phyloP scores from a whole-genome alignment of 2,888 invertebrate species.

The Dusona sp. region DNA sequence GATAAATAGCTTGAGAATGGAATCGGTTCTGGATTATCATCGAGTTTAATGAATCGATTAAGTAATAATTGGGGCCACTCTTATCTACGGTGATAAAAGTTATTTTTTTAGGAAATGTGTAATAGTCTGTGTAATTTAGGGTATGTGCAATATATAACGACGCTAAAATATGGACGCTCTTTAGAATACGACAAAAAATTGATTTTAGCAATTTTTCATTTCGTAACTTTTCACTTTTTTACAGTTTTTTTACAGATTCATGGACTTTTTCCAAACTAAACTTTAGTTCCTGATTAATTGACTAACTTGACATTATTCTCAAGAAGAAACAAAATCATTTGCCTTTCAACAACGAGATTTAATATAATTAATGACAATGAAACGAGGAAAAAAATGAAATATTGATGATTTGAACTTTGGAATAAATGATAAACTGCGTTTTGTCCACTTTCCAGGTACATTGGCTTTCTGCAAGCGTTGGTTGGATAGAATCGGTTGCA shows the following conservation, averaged over 20 bases:
- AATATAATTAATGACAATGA: too few species aligned
- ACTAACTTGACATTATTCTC: background rate
- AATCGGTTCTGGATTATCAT: background rate
- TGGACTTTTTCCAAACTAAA: too few species aligned
- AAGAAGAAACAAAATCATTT: background rate
- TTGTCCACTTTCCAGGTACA: slow-evolving; percentile 86
- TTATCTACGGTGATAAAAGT: background rate
- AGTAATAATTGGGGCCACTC: background rate
- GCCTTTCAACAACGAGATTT: background rate
- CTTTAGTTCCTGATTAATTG: background rate
- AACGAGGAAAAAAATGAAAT: too few species aligned
- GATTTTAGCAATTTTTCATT: background rate
- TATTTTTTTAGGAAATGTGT: background rate
- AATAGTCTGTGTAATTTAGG: too few species aligned
- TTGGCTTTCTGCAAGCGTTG: slow-evolving; percentile 99
- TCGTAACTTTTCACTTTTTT: background rate
- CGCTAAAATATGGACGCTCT: too few species aligned
- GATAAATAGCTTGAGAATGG: background rate
- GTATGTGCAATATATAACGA: background rate
- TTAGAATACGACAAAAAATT: background rate
- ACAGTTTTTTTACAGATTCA: background rate
- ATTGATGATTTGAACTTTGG: background rate
- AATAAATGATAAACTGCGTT: background rate
- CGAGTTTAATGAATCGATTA: background rate
- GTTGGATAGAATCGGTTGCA: slow-evolving; percentile 98